phyloP scores from a whole-genome alignment of 2,888 invertebrate species.

The Gastracanthus pulcherrimus region DNA sequence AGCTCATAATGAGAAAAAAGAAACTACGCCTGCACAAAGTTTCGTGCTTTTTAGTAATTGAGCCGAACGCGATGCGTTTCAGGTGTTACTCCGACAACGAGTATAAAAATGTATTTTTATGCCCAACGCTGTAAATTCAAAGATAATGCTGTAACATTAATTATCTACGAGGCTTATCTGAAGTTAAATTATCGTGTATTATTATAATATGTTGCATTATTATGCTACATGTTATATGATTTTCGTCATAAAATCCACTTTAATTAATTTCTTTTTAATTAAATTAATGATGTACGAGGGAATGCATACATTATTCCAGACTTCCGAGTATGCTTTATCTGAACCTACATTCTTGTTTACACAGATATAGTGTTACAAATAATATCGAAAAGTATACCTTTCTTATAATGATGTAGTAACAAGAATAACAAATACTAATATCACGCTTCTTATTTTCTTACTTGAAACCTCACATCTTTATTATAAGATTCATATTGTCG shows the following conservation, averaged over 20 bases:
- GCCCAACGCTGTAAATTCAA: conserved; percentile 27
- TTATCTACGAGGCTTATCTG: conserved; percentile 37
- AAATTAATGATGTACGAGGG: conserved; percentile 21
- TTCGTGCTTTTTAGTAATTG: conserved; percentile 40
- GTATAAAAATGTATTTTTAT: conserved; percentile 51
- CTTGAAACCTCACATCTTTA: no score
- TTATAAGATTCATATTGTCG: no score
- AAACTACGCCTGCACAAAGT: background rate
- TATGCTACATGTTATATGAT: conserved; percentile 3
- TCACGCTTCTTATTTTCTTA: no score
- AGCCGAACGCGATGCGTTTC: conserved; percentile 1
- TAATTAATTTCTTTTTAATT: conserved; percentile 50
- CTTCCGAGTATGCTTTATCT: background rate
- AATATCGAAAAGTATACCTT: no score
- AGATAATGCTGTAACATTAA: conserved; percentile 48
- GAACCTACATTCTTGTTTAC: background rate
- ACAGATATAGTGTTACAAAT: background rate
- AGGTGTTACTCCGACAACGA: conserved; percentile 24
- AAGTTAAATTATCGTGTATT: conserved; percentile 46
- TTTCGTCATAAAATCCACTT: conserved; percentile 10
- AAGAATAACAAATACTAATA: no score
- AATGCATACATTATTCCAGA: background rate
- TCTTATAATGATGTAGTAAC: no score
- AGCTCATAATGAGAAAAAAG: background rate
- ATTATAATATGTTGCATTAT: conserved; percentile 39